A percentile compares a stretch with the other conserved stretches of the same genome.
These are phyloP conservation scores for Siniperca undulata DNA, from an alignment of 2,797 vertebrate genomes.

Conservation along the genomic window DNA sequence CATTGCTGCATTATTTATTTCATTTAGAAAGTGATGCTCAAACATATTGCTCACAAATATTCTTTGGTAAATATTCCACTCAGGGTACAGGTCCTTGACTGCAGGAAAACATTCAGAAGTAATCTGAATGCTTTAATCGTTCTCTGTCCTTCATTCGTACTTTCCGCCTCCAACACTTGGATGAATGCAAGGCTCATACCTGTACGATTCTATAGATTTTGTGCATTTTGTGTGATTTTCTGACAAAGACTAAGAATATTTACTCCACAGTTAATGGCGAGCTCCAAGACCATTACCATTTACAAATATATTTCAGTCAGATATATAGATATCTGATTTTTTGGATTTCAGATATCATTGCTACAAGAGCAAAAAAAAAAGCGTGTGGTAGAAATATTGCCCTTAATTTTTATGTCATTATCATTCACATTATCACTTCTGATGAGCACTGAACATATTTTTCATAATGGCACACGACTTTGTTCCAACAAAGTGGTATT, in stretches of 20 bases:
- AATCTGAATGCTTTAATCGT: background rate
- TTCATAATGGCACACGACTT: background rate
- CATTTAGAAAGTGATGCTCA: background rate
- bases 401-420: conserved; percentile 1
- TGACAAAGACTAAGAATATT: conserved; percentile 22
- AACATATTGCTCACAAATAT: background rate
- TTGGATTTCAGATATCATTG: background rate
- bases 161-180: background rate
- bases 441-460: conserved; percentile 1
- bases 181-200: background rate
- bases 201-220: background rate
- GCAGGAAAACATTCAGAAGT: background rate
- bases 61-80: background rate
- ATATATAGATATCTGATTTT: background rate
- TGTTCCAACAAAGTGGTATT: conserved; percentile 27
- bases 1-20: background rate
- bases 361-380: background rate
- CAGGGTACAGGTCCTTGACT: background rate
- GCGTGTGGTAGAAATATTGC: background rate
- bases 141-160: background rate
- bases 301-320: background rate
- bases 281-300: conserved; percentile 2
- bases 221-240: too few relatives aligned
- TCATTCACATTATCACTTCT: conserved; percentile 12
- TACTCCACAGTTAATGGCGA: conserved; percentile 1